Conservation (phyloP, 1,140 invertebrate species). For the Macrobrachium rosenbergii region DNA sequence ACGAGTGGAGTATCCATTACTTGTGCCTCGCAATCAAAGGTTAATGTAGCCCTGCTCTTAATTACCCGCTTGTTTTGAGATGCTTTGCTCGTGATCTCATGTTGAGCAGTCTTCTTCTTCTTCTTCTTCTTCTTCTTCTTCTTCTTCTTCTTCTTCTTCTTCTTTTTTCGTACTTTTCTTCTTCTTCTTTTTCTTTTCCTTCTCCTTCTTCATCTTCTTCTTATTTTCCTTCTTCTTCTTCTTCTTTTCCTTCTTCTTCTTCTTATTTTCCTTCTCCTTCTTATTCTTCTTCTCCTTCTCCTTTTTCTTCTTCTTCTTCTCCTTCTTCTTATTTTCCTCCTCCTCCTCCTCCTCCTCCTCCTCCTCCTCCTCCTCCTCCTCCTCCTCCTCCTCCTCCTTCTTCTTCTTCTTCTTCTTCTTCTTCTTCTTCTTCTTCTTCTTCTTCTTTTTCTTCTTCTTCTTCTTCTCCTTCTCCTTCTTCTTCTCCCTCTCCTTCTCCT, state of each 20-base stretch:
- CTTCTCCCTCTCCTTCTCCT: neutral
- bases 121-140: neutral
- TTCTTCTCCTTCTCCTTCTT: neutral
- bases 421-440: too few relatives aligned
- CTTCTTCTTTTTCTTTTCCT: neutral
- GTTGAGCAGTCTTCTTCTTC: neutral
- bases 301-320: neutral
- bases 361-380: too few relatives aligned
- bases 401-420: neutral
- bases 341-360: neutral
- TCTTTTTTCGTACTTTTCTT: too few relatives aligned
- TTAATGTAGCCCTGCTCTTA: too few relatives aligned
- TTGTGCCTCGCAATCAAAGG: too few relatives aligned
- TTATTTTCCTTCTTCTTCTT: neutral
- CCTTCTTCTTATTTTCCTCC: neutral
- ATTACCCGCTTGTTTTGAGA: too few relatives aligned
- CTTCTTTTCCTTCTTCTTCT: neutral
- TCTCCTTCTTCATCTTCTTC: neutral
- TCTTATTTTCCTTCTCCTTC: neutral
- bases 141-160: neutral
- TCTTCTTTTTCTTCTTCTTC: neutral
- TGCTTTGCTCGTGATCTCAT: neutral
- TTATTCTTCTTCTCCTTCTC: too few relatives aligned
- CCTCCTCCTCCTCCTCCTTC: too few relatives aligned
- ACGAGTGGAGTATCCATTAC: too few relatives aligned